Conservation (phyloP, 2,113 vertebrate species). For the Aix galericulata region DNA sequence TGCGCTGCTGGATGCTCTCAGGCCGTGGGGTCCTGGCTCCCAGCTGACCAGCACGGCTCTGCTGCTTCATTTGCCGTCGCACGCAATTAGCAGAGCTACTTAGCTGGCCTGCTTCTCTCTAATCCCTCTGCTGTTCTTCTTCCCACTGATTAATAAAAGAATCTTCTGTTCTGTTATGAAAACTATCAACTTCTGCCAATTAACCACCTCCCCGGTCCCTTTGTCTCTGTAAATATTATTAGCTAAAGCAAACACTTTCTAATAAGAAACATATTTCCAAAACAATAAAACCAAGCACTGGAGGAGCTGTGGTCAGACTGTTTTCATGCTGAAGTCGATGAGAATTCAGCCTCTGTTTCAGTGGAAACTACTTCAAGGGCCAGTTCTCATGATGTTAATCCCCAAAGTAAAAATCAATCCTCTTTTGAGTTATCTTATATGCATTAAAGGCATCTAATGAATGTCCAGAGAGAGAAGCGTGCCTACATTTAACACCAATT, state of each 20-base stretch:
- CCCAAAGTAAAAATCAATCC: not conserved
- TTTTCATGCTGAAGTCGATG: not conserved
- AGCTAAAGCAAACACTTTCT: conserved; percentile 16
- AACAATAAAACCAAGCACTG: not conserved
- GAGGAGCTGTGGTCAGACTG: not conserved
- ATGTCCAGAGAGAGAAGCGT: not conserved
- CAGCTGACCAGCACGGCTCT: not conserved
- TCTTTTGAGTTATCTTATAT: not conserved
- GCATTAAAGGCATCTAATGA: not conserved
- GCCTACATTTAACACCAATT: not conserved
- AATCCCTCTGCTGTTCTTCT: not conserved
- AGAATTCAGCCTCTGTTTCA: not conserved
- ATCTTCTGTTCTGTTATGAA: not conserved
- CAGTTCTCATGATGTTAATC: not conserved
- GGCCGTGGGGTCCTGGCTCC: not conserved
- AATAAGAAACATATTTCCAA: not conserved
- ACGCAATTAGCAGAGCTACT: not conserved
- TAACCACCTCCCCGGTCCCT: not conserved
- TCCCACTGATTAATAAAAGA: not conserved
- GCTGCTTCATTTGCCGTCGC: not conserved
- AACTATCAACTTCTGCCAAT: not conserved
- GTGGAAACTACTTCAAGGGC: not conserved
- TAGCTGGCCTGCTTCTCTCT: not conserved
- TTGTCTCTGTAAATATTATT: conserved; percentile 1
- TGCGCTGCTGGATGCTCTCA: not conserved